Evolutionary conservation across 2,113 vertebrate genomes (phyloP), one percentile per base, ranked within the genome.

Genomic region (Ageneiosus marmoratus): DNA sequence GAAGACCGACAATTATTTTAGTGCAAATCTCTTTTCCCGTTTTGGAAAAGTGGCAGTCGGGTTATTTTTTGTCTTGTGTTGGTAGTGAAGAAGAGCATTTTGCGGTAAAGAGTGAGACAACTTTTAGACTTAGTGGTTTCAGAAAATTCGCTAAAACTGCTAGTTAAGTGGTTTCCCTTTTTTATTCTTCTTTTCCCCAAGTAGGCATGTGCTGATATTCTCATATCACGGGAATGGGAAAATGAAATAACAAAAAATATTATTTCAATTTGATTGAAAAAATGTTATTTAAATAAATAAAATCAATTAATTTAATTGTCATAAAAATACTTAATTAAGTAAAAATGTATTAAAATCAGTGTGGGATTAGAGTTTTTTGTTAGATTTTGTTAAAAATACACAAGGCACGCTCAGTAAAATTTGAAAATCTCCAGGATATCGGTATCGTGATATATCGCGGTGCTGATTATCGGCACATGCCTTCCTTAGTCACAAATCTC

Each of bases 11-110:
- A 92, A 91, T 89, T 87, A 89, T 91, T 93, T 93, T 95, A 94
- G 93, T 95, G 94, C 94, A 94, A 95, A 93, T 93, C 85, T 94
- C 90, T 93, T 94, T 91, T 93, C 92, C 90, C 88, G 88, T 90
- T 93, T 92, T 34, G 29, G 91, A 93, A 79, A 94, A 92, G 91
- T 93, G 92, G 91, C 89, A 90, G 85, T 89, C 88, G 90, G 89
- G 80, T 51, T 56, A 7, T 93, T 94, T 91, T 93, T 91, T 90
- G 87, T 88, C 37, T 41, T 41, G n/a, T 15, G 22, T 44, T 13
- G 44, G n/a, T 46, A 48, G 7, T 32, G 69, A 53, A 55, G 73
- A 76, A 34, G 50, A 37, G 20, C 12, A 29, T 55, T 75, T 72
- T 88, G 89, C 82, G 48, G 89, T 55, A 88, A 91, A 90, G 75